Evolutionary conservation across 2,113 vertebrate species (phyloP).

Genomic region (Silurus asotus): DNA sequence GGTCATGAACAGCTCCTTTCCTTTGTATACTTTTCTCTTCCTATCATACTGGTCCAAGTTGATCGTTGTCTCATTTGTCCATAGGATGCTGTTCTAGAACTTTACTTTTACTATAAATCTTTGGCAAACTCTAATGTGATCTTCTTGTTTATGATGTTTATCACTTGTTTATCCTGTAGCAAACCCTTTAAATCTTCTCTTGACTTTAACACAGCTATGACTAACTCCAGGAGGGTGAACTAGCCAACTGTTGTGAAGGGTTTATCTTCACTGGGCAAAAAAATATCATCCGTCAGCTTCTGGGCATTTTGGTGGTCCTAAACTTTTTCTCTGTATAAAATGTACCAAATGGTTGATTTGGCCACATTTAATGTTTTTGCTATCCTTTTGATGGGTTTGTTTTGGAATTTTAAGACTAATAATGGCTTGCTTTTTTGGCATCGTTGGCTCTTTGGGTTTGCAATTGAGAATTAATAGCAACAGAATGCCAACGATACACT

Average conservation of each 20-base stretch:
- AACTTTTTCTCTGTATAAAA: neutral
- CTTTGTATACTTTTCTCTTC: neutral
- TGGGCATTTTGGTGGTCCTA: neutral
- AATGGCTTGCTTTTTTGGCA: neutral
- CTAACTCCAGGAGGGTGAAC: neutral
- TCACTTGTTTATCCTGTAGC: neutral
- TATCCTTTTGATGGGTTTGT: neutral
- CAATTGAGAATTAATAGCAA: neutral
- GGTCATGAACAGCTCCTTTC: neutral
- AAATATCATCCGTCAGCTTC: neutral
- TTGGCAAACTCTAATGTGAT: neutral
- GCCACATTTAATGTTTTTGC: neutral
- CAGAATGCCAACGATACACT: neutral
- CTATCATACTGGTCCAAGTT: neutral
- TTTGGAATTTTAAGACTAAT: neutral
- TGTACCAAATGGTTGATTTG: neutral
- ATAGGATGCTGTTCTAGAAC: neutral
- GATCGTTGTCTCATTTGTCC: neutral
- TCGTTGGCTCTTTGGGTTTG: neutral
- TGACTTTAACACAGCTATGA: neutral
- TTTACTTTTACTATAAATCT: neutral
- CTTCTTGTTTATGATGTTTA: neutral
- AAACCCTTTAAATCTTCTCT: neutral
- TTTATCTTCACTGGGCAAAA: neutral
- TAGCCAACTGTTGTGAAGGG: neutral